Evolutionary conservation across 2,888 invertebrate species (phyloP).

Genomic region (Heliconius ismenius): DNA sequence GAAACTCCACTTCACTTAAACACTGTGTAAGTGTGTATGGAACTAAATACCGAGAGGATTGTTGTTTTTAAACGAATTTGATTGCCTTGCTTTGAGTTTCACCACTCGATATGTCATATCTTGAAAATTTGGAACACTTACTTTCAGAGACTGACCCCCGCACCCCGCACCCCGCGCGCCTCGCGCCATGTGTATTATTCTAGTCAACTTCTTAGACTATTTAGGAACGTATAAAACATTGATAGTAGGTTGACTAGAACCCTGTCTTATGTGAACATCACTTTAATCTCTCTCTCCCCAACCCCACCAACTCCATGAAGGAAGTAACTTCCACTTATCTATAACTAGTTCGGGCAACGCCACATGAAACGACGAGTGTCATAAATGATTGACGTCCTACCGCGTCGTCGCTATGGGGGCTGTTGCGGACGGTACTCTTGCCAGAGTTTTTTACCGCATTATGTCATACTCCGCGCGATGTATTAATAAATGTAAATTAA

Average conservation of each 20-base stretch:
- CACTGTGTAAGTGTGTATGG: neutral
- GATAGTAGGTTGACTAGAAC: too few species aligned
- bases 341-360: neutral
- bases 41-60: neutral
- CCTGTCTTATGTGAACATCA: neutral
- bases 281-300: neutral
- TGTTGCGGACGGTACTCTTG: constrained; percentile 53
- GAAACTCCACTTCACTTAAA: neutral
- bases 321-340: neutral
- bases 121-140: neutral
- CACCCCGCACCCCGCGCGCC: too few species aligned
- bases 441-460: constrained; percentile 57
- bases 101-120: neutral
- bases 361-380: neutral
- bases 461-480: constrained; percentile 51
- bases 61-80: neutral
- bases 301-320: too few species aligned
- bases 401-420: constrained; percentile 36
- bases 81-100: neutral
- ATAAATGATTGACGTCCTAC: constrained; percentile 2
- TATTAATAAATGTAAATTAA: constrained; percentile 20
- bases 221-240: too few species aligned
- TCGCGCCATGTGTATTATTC: too few species aligned
- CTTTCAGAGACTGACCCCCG: too few species aligned
- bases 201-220: too few species aligned